Conservation (phyloP, 2,113 vertebrate genomes). For the Carlito syrichta region DNA sequence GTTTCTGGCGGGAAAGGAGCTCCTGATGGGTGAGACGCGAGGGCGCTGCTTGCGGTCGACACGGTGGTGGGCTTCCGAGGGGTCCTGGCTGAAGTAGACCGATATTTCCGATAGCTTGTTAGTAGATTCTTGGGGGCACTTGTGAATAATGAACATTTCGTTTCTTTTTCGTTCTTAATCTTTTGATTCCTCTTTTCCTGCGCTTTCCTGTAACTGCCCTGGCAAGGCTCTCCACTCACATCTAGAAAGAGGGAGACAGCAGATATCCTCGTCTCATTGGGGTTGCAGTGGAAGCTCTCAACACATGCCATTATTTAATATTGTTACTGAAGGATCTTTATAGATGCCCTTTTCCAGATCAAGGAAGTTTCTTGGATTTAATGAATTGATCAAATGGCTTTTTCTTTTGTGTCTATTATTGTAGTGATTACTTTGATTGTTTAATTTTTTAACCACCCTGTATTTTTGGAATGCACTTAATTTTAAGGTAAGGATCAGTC, state of each 20-base stretch:
- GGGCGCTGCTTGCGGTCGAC: too few species aligned
- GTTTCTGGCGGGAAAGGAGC: conserved; percentile 88
- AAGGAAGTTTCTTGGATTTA: neutral
- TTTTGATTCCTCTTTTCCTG: neutral
- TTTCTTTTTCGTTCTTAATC: neutral
- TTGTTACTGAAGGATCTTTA: neutral
- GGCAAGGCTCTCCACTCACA: neutral
- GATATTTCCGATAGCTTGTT: neutral
- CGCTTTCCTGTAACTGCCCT: neutral
- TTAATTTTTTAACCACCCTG: neutral
- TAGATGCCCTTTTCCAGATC: neutral
- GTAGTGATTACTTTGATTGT: neutral
- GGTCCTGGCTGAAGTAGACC: neutral
- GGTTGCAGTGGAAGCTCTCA: conserved; percentile 12
- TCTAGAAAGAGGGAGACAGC: neutral
- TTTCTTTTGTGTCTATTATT: conserved; percentile 5
- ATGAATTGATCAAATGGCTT: neutral
- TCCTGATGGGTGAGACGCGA: conserved; percentile 94
- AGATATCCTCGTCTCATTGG: neutral
- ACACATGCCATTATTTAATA: neutral
- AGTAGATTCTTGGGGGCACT: neutral
- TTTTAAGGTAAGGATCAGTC: neutral
- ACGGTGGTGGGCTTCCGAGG: too few species aligned
- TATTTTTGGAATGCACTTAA: conserved; percentile 14
- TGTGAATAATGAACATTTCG: neutral